Conservation (phyloP, 2,113 vertebrate species). For the Notothenia coriiceps region DNA sequence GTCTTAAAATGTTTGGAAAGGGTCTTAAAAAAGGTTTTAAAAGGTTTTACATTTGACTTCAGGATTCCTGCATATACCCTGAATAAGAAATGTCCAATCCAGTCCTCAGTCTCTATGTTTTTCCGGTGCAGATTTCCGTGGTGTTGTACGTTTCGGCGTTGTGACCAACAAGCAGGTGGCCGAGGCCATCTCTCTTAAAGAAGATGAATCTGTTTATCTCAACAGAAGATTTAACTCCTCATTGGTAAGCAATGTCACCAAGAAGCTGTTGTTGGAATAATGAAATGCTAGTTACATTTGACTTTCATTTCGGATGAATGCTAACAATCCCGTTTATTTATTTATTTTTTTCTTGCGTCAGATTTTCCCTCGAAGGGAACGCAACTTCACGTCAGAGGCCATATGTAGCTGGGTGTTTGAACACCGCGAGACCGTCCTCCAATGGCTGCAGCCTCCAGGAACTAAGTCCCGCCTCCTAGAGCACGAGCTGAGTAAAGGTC, state of each 20-base stretch:
- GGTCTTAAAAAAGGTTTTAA: neutral
- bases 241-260: slow-evolving; percentile 83
- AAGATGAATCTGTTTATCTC: slow-evolving; percentile 91
- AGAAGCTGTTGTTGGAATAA: neutral
- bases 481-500: slow-evolving; percentile 92
- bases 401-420: slow-evolving; percentile 93
- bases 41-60: neutral
- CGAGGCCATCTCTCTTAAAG: slow-evolving; percentile 86
- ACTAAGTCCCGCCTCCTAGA: slow-evolving; percentile 94
- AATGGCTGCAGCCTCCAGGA: slow-evolving; percentile 92
- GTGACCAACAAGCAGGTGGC: slow-evolving; percentile 91
- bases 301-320: neutral
- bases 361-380: slow-evolving; percentile 88
- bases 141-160: slow-evolving; percentile 92
- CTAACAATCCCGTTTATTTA: neutral
- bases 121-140: slow-evolving; percentile 89
- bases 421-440: slow-evolving; percentile 87
- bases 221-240: slow-evolving; percentile 93
- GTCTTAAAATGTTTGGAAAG: too few species aligned
- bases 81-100: too few species aligned
- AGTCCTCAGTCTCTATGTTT: slow-evolving; percentile 4
- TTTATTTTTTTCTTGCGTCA: slow-evolving; percentile 60
- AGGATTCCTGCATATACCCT: too few species aligned
- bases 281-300: neutral
- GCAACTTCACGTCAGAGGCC: slow-evolving; percentile 92